Conservation (phyloP, 1,140 invertebrate species). For the Stegodyphus mimosarum region DNA sequence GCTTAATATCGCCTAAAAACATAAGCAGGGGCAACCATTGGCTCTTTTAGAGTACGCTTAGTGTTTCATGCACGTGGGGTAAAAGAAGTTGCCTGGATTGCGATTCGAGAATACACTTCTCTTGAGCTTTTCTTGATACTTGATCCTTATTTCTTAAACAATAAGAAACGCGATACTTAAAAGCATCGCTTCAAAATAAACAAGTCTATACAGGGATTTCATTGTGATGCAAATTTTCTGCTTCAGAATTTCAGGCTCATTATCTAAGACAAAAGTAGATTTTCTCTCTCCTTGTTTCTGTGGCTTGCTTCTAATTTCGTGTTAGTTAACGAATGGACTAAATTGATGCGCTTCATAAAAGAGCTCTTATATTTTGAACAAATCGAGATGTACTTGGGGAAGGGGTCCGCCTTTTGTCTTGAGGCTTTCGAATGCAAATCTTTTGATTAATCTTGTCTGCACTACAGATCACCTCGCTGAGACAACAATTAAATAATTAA, state of each 20-base stretch:
- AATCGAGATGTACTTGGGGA: conserved; percentile 56
- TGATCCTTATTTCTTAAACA: conserved; percentile 36
- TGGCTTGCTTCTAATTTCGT: conserved; percentile 59
- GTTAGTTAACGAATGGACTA: conserved; percentile 48
- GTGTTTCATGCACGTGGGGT: too few relatives aligned
- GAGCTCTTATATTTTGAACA: conserved; percentile 43
- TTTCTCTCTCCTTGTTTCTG: conserved; percentile 57
- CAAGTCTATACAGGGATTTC: conserved; percentile 47
- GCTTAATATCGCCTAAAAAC: too few relatives aligned
- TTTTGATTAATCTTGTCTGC: conserved; percentile 60
- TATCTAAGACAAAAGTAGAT: conserved; percentile 61
- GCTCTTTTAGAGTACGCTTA: too few relatives aligned
- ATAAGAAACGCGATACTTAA: conserved; percentile 42
- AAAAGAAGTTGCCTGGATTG: neutral
- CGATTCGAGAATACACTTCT: neutral
- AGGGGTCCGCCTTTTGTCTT: conserved; percentile 36
- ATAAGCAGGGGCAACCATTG: too few relatives aligned
- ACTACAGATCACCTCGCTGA: conserved; percentile 50
- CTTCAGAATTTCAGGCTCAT: conserved; percentile 54
- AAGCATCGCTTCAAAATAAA: conserved; percentile 56
- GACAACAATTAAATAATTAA: conserved; percentile 62
- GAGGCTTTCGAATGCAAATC: conserved; percentile 59
- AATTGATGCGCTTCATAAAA: conserved; percentile 45
- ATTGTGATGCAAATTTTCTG: conserved; percentile 60
- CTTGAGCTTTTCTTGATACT: conserved; percentile 20